A percentile compares a stretch with the other conserved stretches of the same genome.
Conservation (phyloP, 2,888 invertebrate genomes). For the Drosophila rellima region DNA sequence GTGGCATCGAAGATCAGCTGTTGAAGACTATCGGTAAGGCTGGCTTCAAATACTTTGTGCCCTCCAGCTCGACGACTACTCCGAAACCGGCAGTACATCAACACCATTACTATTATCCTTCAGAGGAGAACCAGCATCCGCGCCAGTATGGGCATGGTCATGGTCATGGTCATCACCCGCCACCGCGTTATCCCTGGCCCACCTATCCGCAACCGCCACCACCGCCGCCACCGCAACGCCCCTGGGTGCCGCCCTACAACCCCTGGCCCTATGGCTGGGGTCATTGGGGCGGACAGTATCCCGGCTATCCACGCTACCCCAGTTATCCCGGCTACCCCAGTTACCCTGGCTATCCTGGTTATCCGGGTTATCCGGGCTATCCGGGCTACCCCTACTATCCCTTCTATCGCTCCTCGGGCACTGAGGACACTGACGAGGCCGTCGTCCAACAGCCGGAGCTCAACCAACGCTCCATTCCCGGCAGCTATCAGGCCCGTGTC, state of each 20-base stretch:
- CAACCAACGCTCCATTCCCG: constrained; percentile 40
- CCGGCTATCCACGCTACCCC: constrained; percentile 32
- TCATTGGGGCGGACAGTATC: constrained; percentile 23
- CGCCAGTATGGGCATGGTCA: constrained; percentile 45
- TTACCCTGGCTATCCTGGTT: constrained; percentile 40
- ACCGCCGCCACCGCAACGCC: constrained; percentile 38
- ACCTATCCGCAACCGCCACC: constrained; percentile 41
- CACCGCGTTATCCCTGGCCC: constrained; percentile 33
- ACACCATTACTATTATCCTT: constrained; percentile 71
- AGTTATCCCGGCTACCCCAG: constrained; percentile 25
- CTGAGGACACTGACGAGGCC: constrained; percentile 37
- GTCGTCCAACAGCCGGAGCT: constrained; percentile 24
- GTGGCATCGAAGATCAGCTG: constrained; percentile 60
- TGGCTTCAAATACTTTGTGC: constrained; percentile 65
- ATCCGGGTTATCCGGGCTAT: constrained; percentile 36
- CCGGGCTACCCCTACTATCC: constrained; percentile 56
- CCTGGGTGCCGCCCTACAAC: constrained; percentile 44
- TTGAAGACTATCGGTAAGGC: constrained; percentile 70
- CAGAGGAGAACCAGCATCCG: constrained; percentile 64
- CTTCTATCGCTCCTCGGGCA: constrained; percentile 49
- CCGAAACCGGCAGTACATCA: constrained; percentile 63
- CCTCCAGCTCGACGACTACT: constrained; percentile 42
- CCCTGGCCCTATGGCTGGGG: constrained; percentile 43
- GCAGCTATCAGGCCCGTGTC: constrained; percentile 58
- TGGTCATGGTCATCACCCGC: constrained; percentile 21